Percentiles rank a stretch among this genome's conserved stretches.
These are phyloP conservation scores for Machimus rusticus DNA, from an alignment of 2,888 invertebrate species.

Conservation along the genomic window DNA sequence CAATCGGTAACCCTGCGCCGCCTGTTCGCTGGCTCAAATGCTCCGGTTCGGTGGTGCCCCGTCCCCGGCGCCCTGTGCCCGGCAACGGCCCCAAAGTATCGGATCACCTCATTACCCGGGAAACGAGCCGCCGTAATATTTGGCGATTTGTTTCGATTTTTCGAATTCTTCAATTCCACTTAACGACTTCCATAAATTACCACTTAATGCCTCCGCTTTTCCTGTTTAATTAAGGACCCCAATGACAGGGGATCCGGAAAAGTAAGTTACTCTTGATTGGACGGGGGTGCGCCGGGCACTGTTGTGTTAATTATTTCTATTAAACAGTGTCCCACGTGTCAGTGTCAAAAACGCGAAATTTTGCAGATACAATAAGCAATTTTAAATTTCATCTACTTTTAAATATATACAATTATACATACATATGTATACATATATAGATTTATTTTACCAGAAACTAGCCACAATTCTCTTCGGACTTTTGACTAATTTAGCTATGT, in stretches of 20 bases:
- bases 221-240: background rate
- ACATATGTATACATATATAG: too few species aligned
- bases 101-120: background rate
- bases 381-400: too few species aligned
- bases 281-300: background rate
- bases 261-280: background rate
- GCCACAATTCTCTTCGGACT: too few species aligned
- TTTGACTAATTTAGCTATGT: too few species aligned
- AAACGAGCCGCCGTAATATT: background rate
- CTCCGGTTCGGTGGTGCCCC: background rate
- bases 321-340: background rate
- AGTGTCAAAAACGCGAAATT: background rate
- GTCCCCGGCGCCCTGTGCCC: background rate
- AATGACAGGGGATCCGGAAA: background rate
- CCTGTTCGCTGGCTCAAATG: background rate
- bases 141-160: background rate
- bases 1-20: background rate
- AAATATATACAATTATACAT: too few species aligned
- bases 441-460: too few species aligned
- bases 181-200: background rate
- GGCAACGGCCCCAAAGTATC: background rate
- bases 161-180: background rate
- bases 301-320: background rate
- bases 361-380: too few species aligned
- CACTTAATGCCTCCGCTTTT: background rate